Conservation (phyloP, 2,113 vertebrate genomes). For the Chunga burmeisteri region DNA sequence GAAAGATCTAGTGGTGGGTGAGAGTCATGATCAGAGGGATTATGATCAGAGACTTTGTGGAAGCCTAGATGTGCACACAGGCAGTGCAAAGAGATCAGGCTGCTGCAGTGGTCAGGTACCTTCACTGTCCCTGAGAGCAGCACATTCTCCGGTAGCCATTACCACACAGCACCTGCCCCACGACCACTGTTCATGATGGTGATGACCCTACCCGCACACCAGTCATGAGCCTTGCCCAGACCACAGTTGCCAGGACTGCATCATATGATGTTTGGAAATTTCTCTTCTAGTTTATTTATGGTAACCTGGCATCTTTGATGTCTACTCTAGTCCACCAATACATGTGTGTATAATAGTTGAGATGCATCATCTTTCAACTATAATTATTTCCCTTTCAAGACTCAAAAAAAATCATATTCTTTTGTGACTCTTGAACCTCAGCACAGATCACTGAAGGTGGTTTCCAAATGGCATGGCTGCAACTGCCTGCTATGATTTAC, state of each 20-base stretch:
- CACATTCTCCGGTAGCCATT: neutral
- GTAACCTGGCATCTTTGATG: neutral
- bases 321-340: neutral
- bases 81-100: neutral
- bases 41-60: neutral
- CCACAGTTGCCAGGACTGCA: neutral
- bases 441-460: neutral
- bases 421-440: neutral
- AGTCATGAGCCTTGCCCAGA: neutral
- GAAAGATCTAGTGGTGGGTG: neutral
- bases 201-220: neutral
- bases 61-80: neutral
- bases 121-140: neutral
- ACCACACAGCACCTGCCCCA: neutral
- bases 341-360: accelerated
- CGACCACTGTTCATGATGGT: neutral
- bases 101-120: neutral
- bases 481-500: neutral
- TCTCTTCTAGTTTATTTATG: neutral
- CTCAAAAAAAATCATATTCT: neutral
- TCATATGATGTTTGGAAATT: neutral
- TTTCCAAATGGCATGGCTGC: neutral
- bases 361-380: neutral
- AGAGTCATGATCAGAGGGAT: neutral
- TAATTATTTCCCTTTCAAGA: neutral